These are phyloP conservation scores for Meleagris gallopavo DNA, from an alignment of 2,113 vertebrate genomes.

Conservation along the genomic window DNA sequence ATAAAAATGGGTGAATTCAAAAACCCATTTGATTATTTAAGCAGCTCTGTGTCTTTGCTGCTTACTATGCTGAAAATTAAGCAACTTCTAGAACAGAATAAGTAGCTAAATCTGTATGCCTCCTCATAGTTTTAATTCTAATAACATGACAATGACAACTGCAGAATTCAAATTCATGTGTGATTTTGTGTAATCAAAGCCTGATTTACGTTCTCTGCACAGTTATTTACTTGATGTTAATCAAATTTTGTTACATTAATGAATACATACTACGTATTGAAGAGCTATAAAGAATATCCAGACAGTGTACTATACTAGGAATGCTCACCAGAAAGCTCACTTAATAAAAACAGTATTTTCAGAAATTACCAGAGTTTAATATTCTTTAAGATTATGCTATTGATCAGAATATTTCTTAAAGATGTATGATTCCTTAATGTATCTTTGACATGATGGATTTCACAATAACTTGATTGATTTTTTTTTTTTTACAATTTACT, in stretches of 20 bases:
- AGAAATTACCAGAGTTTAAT: background rate
- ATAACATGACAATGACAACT: background rate
- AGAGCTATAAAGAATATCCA: slow-evolving; percentile 2
- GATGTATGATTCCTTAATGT: background rate
- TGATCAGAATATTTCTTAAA: background rate
- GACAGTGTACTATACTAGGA: background rate
- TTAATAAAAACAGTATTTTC: background rate
- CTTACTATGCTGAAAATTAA: background rate
- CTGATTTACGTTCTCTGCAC: background rate
- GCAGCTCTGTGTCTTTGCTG: background rate
- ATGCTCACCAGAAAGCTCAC: background rate
- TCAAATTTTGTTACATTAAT: slow-evolving; percentile 6
- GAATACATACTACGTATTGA: background rate
- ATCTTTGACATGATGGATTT: background rate
- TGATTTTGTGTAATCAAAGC: background rate
- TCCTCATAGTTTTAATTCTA: slow-evolving; percentile 1
- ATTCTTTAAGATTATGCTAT: background rate
- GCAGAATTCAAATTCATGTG: background rate
- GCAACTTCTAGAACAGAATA: background rate
- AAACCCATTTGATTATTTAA: background rate
- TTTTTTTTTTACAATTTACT: background rate
- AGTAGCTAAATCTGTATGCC: background rate
- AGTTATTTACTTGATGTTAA: slow-evolving; percentile 17
- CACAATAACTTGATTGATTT: background rate
- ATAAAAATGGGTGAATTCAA: background rate